Base-by-base conservation (phyloP, 2,113 vertebrate genomes). In the Gobio gobio region DNA sequence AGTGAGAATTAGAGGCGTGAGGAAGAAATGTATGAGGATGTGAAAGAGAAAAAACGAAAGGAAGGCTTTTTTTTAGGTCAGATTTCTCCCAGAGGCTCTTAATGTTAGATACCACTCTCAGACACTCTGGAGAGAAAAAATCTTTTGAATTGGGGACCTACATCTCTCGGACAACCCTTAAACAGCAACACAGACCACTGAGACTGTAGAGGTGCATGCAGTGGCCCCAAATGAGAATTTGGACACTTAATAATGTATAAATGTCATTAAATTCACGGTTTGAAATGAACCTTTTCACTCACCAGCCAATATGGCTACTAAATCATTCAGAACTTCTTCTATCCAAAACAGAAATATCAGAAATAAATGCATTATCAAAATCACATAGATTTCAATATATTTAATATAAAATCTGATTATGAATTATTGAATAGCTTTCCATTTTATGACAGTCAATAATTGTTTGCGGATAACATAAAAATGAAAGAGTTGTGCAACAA, bases 51-150 rank as follows among this genome's bases (percentile, higher is more conserved):
- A 72, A n/a, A n/a, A n/a, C n/a, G 18, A 72, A 74, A n/a, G 5
- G 20, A 12, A 36, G 4, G 56, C 63, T 6, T 26, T 54, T 56
- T 61, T 76, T 33, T 76, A 80, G 78, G 58, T 68, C 47, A 49
- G 78, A 68, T 81, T 36, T 68, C 59, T 81, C 78, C 26, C 78
- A 80, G 61, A 51, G 45, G 61, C 61, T 66, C 45, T 51, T 81
- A 47, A 68, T 81, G 78, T 68, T 66, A 66, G 59, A 66, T 68
- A 33, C 45, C 43, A 29, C 63, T 68, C n/a, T 81, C 43, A 66
- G 40, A 66, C 43, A 22, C 45, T 29, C 14, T 51, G 10, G 16
- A 49, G 24, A 33, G 78, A 5, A 68, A 29, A 7, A 14, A 33
- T 51, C 6, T 80, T 79, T 81, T 66, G 61, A 81, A 81, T 81